Percentiles rank a stretch among this genome's conserved stretches.
Evolutionary conservation across 2,797 vertebrate species (phyloP).

Genomic region (Rhabdophis nuchalis): DNA sequence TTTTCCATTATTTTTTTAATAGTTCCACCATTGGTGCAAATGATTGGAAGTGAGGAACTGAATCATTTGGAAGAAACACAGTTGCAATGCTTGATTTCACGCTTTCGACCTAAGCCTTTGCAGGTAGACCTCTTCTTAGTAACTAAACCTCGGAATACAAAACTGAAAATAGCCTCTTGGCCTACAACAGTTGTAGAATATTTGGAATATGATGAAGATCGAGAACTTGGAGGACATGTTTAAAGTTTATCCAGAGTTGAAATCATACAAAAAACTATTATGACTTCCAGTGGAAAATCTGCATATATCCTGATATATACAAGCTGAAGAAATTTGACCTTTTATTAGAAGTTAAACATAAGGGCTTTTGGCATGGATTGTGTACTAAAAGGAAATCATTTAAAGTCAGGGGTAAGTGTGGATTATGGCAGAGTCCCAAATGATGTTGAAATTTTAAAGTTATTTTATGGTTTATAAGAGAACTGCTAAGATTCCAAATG

Average conservation of each 20-base stretch:
- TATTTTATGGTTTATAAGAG: not conserved
- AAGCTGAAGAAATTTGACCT: not conserved
- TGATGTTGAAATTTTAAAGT: not conserved
- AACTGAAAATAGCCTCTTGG: not conserved
- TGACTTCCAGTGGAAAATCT: not conserved
- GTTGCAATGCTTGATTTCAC: not conserved
- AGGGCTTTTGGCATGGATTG: not conserved
- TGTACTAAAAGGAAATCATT: not conserved
- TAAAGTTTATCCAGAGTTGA: not conserved
- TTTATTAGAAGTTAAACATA: not conserved
- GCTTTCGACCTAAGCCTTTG: conserved; percentile 26
- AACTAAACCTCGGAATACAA: not conserved
- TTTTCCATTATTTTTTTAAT: not conserved
- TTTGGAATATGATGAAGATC: not conserved
- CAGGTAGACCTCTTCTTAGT: not conserved
- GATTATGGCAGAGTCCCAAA: not conserved
- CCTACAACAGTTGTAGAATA: fast-evolving
- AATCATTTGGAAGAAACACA: conserved; percentile 17
- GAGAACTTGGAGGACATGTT: not conserved
- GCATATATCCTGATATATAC: not conserved
- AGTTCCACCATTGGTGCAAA: conserved; percentile 3
- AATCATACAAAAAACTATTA: fast-evolving
- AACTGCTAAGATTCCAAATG: not conserved
- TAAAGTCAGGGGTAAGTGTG: not conserved
- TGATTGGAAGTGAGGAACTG: not conserved